These are phyloP conservation scores for Turritopsis rubra DNA, from an alignment of 30 jellyfish, hydroid and myxozoan species.

Conservation along the genomic window DNA sequence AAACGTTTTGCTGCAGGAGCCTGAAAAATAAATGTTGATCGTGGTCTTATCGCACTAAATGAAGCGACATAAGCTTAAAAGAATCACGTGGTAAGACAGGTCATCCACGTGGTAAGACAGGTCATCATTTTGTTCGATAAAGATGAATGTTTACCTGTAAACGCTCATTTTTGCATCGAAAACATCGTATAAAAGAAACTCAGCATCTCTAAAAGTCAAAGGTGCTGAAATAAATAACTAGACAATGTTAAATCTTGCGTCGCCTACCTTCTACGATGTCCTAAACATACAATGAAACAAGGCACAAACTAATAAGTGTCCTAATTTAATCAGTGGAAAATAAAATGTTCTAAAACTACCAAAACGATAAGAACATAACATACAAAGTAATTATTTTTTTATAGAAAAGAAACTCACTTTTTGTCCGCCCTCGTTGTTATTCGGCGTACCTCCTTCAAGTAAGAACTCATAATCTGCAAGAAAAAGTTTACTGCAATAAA, in stretches of 20 bases:
- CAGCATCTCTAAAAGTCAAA: conserved; percentile 67
- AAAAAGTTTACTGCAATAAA: not conserved
- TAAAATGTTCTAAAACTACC: not conserved
- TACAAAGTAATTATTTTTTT: too few relatives aligned
- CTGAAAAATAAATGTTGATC: too few relatives aligned
- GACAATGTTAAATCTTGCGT: not conserved
- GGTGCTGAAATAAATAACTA: not conserved
- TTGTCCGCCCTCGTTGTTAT: conserved; percentile 55
- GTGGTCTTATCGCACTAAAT: too few relatives aligned
- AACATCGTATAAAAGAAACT: conserved; percentile 62
- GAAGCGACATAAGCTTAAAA: too few relatives aligned
- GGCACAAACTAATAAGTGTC: not conserved
- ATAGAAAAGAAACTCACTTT: conserved; percentile 47
- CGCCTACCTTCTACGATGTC: too few relatives aligned
- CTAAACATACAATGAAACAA: not conserved
- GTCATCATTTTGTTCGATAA: not conserved
- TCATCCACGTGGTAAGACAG: too few relatives aligned
- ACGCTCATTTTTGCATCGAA: conserved; percentile 74
- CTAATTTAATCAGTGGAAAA: not conserved
- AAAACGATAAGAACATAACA: not conserved
- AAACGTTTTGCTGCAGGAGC: too few relatives aligned
- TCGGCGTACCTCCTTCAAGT: conserved; percentile 60
- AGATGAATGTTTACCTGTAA: conserved; percentile 44
- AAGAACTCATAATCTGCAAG: conserved; percentile 41
- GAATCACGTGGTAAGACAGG: too few relatives aligned